Conservation (phyloP, 2,888 invertebrate genomes). For the Spodoptera exigua region DNA sequence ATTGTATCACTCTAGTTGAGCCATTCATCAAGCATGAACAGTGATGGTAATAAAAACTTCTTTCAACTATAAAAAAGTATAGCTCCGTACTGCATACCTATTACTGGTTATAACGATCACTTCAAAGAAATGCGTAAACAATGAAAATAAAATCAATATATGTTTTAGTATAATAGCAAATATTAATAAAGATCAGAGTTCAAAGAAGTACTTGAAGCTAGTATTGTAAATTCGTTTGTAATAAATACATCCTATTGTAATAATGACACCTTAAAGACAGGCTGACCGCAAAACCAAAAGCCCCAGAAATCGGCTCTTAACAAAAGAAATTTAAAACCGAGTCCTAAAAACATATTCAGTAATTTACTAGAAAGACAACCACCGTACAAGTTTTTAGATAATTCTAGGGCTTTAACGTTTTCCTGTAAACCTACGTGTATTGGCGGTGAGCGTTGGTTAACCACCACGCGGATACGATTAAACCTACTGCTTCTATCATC, state of each 20-base stretch:
- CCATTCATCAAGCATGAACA: too few species aligned
- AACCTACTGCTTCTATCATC: conserved; percentile 22
- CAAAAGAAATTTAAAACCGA: neutral
- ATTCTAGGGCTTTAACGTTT: conserved; percentile 8
- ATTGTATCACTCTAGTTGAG: too few species aligned
- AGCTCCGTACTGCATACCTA: too few species aligned
- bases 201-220: conserved; percentile 12
- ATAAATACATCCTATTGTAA: conserved; percentile 1
- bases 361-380: neutral
- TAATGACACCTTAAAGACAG: conserved; percentile 3
- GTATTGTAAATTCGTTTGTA: conserved; percentile 15
- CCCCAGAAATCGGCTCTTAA: neutral
- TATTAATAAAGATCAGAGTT: conserved; percentile 29
- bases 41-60: too few species aligned
- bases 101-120: too few species aligned
- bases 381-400: conserved; percentile 2
- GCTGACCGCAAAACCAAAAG: conserved; percentile 5
- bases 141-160: conserved; percentile 30
- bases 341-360: conserved; percentile 1
- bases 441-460: conserved; percentile 39
- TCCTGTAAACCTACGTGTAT: conserved; percentile 9
- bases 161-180: conserved; percentile 28
- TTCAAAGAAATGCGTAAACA: conserved; percentile 19
- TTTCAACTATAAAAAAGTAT: too few species aligned
- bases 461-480: conserved; percentile 45